These are phyloP conservation scores for Exephanes ischioxanthus DNA, from an alignment of 2,888 invertebrate species.

Conservation along the genomic window DNA sequence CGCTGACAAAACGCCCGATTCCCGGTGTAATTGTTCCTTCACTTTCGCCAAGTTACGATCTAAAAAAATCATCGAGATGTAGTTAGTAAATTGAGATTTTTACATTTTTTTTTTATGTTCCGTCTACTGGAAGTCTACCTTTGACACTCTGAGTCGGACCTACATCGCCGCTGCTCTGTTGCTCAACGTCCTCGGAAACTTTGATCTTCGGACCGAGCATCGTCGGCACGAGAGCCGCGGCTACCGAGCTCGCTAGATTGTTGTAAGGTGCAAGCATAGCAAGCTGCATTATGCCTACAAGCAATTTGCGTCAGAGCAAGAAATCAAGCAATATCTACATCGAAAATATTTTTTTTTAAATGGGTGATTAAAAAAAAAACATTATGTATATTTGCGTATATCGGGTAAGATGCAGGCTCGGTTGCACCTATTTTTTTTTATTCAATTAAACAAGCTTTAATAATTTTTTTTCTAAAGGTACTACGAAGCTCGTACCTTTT, in stretches of 20 bases:
- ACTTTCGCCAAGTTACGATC: constrained; percentile 51
- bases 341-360: not conserved
- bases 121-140: constrained; percentile 61
- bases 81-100: not conserved
- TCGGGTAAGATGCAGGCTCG: not conserved
- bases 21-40: constrained; percentile 53
- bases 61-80: constrained; percentile 20
- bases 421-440: not conserved
- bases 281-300: constrained; percentile 85
- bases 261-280: constrained; percentile 86
- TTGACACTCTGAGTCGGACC: constrained; percentile 55
- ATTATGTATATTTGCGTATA: not conserved
- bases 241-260: constrained; percentile 86
- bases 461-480: not conserved
- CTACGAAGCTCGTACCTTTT: constrained; percentile 80
- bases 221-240: constrained; percentile 86
- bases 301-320: constrained; percentile 32
- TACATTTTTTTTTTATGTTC: not conserved
- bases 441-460: not conserved
- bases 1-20: constrained; percentile 22
- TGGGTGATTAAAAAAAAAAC: not conserved
- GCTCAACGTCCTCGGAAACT: constrained; percentile 83
- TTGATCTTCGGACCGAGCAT: constrained; percentile 84
- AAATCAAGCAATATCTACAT: constrained; percentile 8
- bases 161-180: constrained; percentile 79